These are phyloP conservation scores for Lampropteryx suffumata DNA, from an alignment of 2,888 invertebrate genomes.

Conservation along the genomic window DNA sequence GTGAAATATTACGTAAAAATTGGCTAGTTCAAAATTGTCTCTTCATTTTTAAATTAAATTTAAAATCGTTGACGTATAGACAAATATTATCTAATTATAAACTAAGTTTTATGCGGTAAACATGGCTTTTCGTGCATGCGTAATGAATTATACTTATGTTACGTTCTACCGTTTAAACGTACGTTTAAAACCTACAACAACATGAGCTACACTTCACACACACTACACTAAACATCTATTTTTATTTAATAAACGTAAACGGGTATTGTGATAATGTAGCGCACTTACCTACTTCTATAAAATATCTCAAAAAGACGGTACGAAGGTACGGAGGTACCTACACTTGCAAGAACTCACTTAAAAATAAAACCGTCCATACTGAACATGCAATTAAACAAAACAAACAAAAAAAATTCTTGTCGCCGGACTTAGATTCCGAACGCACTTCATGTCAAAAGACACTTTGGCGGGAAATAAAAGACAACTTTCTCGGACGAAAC, in stretches of 20 bases:
- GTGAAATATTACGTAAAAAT: not conserved
- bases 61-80: conserved; percentile 30
- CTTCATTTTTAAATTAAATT: conserved; percentile 10
- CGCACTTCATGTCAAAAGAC: conserved; percentile 2
- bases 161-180: conserved; percentile 7
- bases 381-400: too few relatives aligned
- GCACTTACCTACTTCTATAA: too few relatives aligned
- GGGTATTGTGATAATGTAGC: too few relatives aligned
- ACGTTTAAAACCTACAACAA: conserved; percentile 3
- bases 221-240: too few relatives aligned
- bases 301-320: too few relatives aligned
- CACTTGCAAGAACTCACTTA: too few relatives aligned
- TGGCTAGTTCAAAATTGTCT: conserved; percentile 3
- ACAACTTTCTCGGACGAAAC: not conserved
- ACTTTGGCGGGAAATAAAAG: conserved; percentile 15
- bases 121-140: not conserved
- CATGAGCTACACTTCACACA: too few relatives aligned
- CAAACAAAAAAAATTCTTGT: conserved; percentile 39
- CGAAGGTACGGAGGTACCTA: too few relatives aligned
- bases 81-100: not conserved
- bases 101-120: not conserved
- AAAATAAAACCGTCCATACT: too few relatives aligned
- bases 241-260: too few relatives aligned
- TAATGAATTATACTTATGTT: too few relatives aligned
- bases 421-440: conserved; percentile 30